phyloP scores from a whole-genome alignment of 2,888 invertebrate genomes.

The Tipula lateralis region DNA sequence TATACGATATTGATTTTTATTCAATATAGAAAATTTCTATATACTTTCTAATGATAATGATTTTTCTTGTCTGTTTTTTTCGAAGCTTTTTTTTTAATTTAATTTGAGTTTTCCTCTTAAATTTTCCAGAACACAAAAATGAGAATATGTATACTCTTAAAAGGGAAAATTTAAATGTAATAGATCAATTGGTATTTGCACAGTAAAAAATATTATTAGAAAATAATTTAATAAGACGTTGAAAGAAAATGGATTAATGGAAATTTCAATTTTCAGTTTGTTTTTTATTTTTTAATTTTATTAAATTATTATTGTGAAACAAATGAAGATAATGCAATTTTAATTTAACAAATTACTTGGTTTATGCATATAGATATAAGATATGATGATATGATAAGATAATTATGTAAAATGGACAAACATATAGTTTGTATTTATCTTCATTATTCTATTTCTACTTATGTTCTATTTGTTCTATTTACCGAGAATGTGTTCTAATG shows the following conservation, averaged over 20 bases:
- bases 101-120: constrained; percentile 9
- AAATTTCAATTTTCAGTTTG: not conserved
- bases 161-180: too few species aligned
- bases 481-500: too few species aligned
- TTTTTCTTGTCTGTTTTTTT: not conserved
- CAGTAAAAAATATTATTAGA: not conserved
- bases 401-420: too few species aligned
- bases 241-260: not conserved
- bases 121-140: not conserved
- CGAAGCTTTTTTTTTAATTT: not conserved
- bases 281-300: not conserved
- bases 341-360: not conserved
- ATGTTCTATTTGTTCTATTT: too few species aligned
- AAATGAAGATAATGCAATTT: not conserved
- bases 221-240: not conserved
- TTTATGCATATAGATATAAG: too few species aligned
- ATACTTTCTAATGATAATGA: constrained; percentile 19
- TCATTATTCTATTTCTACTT: too few species aligned
- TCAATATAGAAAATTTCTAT: not conserved
- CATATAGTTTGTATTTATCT: too few species aligned
- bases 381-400: too few species aligned
- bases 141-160: too few species aligned
- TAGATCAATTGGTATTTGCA: not conserved
- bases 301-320: not conserved
- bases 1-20: constrained; percentile 2